Conservation (phyloP, 2,113 vertebrate genomes). For the Neofelis nebulosa region DNA sequence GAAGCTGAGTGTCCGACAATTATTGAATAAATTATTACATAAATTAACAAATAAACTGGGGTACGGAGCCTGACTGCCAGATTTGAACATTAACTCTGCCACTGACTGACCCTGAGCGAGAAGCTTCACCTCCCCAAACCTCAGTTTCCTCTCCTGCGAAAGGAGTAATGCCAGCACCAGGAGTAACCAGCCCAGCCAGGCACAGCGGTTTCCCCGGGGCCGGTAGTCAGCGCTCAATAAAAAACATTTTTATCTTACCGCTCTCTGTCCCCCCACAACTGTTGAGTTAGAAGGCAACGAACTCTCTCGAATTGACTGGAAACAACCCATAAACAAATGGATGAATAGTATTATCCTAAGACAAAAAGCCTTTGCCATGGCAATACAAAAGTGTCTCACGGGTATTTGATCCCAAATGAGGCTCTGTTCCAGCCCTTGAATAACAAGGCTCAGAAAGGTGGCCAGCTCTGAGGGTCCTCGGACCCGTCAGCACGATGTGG, state of each 20-base stretch:
- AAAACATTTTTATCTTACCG: rapidly evolving
- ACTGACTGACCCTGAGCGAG: background rate
- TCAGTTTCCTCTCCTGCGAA: background rate
- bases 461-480: background rate
- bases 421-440: background rate
- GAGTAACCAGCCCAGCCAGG: background rate
- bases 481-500: background rate
- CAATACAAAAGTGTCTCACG: rapidly evolving
- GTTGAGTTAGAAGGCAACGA: background rate
- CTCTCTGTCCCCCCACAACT: too few relatives aligned
- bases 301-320: background rate
- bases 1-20: background rate
- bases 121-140: too few relatives aligned
- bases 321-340: background rate
- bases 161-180: background rate
- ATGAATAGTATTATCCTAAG: too few relatives aligned
- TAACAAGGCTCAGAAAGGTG: background rate
- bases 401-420: background rate
- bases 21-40: too few relatives aligned
- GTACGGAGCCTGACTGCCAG: too few relatives aligned
- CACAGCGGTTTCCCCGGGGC: background rate
- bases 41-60: rapidly evolving
- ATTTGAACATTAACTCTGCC: rapidly evolving
- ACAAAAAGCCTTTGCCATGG: background rate
- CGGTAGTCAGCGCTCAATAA: rapidly evolving